Evolutionary conservation across 2,113 vertebrate species (phyloP).

Genomic region (Sinosuthora webbiana): DNA sequence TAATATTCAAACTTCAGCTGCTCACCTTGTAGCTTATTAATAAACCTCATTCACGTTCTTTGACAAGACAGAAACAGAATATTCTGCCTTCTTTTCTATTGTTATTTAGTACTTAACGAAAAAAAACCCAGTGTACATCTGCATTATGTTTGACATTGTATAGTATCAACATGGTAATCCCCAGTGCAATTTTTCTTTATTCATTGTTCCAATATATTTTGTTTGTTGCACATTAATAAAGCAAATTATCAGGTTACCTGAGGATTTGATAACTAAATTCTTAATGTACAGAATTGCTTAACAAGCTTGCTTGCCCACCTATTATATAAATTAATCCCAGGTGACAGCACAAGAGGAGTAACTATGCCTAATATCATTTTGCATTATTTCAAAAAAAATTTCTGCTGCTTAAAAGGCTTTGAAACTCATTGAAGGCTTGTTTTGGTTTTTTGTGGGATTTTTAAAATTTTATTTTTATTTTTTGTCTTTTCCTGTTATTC

Average conservation of each 20-base stretch:
- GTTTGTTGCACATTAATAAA: neutral
- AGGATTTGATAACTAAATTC: neutral
- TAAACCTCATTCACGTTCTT: neutral
- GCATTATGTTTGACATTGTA: neutral
- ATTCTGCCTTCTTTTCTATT: neutral
- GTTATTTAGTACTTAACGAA: neutral
- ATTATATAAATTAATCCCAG: neutral
- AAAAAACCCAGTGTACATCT: neutral
- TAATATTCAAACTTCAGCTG: neutral
- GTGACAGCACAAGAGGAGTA: neutral
- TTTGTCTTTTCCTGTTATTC: neutral
- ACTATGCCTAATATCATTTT: neutral
- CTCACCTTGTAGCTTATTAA: neutral
- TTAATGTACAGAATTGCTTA: neutral
- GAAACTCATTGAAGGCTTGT: neutral
- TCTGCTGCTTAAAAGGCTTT: neutral
- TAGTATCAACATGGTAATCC: neutral
- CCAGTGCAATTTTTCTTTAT: neutral
- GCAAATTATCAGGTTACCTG: neutral
- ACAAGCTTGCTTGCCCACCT: neutral
- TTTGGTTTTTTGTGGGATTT: neutral
- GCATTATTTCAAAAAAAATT: neutral
- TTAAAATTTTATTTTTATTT: neutral
- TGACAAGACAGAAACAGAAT: neutral
- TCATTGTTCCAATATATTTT: neutral